Conservation (phyloP, 2,113 vertebrate genomes). For the Mus musculus region DNA sequence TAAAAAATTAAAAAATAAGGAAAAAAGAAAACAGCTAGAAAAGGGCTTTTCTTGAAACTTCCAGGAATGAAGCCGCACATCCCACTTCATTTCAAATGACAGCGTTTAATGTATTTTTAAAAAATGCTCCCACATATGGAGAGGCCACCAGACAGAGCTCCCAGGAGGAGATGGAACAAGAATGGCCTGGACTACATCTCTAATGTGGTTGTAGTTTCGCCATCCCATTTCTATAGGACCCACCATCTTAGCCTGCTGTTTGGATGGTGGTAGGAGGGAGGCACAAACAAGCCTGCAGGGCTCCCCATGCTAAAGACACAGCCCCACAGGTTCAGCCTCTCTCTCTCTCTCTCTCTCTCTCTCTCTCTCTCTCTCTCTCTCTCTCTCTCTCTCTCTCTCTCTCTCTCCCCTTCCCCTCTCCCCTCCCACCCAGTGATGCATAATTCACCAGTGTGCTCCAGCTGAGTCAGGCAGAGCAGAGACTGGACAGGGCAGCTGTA, state of each 20-base stretch:
- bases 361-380: too few species aligned
- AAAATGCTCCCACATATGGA: too few species aligned
- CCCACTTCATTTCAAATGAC: neutral
- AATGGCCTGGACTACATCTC: neutral
- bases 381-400: too few species aligned
- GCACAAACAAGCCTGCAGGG: rapidly evolving
- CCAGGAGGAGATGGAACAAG: rapidly evolving
- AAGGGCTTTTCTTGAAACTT: neutral
- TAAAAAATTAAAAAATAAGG: too few species aligned
- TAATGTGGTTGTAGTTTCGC: rapidly evolving
- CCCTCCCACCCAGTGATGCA: neutral
- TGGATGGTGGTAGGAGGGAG: neutral
- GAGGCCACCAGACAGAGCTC: neutral
- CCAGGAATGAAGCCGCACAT: neutral
- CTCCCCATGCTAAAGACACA: neutral
- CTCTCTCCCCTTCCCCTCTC: neutral
- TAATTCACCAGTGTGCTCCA: neutral
- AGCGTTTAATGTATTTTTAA: neutral
- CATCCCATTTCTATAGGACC: neutral
- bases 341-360: neutral
- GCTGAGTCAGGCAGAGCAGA: conserved; percentile 23
- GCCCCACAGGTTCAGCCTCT: too few species aligned
- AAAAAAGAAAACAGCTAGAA: rapidly evolving
- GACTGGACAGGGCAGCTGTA: rapidly evolving
- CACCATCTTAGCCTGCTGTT: neutral